Conservation (phyloP, 2,797 vertebrate species). For the Coilia nasus region DNA sequence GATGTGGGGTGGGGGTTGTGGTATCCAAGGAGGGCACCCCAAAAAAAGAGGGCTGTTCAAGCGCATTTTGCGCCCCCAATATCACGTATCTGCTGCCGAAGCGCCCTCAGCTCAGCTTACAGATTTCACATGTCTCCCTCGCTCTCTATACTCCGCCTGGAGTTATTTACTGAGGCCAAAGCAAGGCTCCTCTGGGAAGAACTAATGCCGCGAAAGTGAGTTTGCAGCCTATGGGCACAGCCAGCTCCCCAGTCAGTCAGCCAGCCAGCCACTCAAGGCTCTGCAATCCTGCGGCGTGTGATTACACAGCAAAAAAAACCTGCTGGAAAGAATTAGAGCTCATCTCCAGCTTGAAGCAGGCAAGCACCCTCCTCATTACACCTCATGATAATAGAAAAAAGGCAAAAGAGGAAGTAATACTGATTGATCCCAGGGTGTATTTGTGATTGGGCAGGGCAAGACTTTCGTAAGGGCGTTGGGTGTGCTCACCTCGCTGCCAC, state of each 20-base stretch:
- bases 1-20: too few relatives aligned
- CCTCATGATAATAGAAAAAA: too few relatives aligned
- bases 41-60: constrained; percentile 40
- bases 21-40: background rate
- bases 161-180: constrained; percentile 74
- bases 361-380: background rate
- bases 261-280: constrained; percentile 14
- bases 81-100: constrained; percentile 61
- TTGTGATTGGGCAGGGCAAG: background rate
- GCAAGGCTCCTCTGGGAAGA: constrained; percentile 59
- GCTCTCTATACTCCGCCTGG: background rate
- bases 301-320: constrained; percentile 19
- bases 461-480: background rate
- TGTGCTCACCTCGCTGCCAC: background rate
- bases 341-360: background rate
- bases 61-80: constrained; percentile 56
- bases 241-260: background rate
- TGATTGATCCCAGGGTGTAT: constrained; percentile 11
- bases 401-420: background rate
- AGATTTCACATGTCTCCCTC: constrained; percentile 67
- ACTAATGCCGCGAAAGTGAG: constrained; percentile 38
- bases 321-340: background rate
- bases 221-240: constrained; percentile 41
- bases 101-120: constrained; percentile 61
- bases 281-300: constrained; percentile 28